Base-by-base conservation (phyloP, 2,113 vertebrate genomes). In the Thinocorus orbignyianus region DNA sequence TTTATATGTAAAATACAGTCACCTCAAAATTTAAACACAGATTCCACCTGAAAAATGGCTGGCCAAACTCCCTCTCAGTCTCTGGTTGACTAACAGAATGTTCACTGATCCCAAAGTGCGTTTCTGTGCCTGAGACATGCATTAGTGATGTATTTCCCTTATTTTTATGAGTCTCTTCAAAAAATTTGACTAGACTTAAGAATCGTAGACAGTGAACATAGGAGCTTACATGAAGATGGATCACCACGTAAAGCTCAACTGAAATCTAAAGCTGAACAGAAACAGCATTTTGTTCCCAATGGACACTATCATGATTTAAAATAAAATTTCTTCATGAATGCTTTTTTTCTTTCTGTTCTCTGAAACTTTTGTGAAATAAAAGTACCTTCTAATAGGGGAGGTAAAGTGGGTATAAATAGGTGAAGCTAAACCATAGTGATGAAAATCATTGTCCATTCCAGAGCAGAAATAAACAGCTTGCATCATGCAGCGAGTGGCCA, bases 351-450 rank as follows among this genome's bases (percentile, higher is more conserved):
- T 41, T 14, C 39, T 16, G 35, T 55, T 69, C 33, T 41, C 92
- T 44, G 70, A 84, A 86, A 74, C 20, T 60, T 65, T 42, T 5
- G 3, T 51, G 88, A 73, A 60, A 49, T 73, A 58, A 51, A 94
- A 71, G 18, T 98, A 99, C 99, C 99, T 99, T 97, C 99, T 98
- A 76, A 99, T 99, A 17, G 99, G 99, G 15, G 99, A 99, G 9
- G 99, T 99, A 91, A 99, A 99, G 97, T 99, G 99, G 37, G 99
- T 99, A 80, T 99, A 99, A 97, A 99, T 99, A 74, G 99, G 98
- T 4, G 99, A 99, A 4, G 99, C 99, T 65, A 99, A 98, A 88
- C 99, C 99, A 22, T 99, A 99, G 95, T 99, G 99, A 97, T 99
- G 99, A 93, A 99, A 99, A 94, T 99, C 99, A 28, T 84, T 99